Conservation (phyloP, 2,113 vertebrate species). For the Corydoras maculifer region DNA sequence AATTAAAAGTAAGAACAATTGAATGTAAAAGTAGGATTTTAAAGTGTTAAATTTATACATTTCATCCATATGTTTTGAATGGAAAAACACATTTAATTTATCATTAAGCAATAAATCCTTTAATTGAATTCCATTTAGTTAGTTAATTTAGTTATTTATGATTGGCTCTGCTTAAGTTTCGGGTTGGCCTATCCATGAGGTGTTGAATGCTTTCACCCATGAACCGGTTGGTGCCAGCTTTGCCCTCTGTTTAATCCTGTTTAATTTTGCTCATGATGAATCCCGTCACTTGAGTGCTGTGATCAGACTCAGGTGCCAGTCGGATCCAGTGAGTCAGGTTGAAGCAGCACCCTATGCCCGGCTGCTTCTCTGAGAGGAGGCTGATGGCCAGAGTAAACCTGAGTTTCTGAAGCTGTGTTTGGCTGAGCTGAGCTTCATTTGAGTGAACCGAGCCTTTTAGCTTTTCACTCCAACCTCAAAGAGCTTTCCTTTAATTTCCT, state of each 20-base stretch:
- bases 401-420: conserved; percentile 31
- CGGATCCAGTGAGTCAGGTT: conserved; percentile 16
- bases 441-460: conserved; percentile 2
- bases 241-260: conserved; percentile 12
- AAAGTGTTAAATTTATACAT: no score
- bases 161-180: not conserved
- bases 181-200: not conserved
- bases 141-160: no score
- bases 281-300: conserved; percentile 13
- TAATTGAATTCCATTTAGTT: no score
- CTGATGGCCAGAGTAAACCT: conserved; percentile 4
- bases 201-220: not conserved
- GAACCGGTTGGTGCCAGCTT: not conserved
- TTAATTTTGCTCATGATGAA: conserved; percentile 25
- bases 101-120: no score
- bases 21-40: no score
- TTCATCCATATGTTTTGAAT: no score
- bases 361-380: conserved; percentile 29
- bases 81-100: no score
- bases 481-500: conserved; percentile 5
- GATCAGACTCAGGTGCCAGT: conserved; percentile 25
- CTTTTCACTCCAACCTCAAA: conserved; percentile 14
- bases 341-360: conserved; percentile 2
- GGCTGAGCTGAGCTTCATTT: conserved; percentile 13
- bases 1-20: no score